Base-by-base conservation (phyloP, 2,797 vertebrate species). In the Macroramphosus scolopax region DNA sequence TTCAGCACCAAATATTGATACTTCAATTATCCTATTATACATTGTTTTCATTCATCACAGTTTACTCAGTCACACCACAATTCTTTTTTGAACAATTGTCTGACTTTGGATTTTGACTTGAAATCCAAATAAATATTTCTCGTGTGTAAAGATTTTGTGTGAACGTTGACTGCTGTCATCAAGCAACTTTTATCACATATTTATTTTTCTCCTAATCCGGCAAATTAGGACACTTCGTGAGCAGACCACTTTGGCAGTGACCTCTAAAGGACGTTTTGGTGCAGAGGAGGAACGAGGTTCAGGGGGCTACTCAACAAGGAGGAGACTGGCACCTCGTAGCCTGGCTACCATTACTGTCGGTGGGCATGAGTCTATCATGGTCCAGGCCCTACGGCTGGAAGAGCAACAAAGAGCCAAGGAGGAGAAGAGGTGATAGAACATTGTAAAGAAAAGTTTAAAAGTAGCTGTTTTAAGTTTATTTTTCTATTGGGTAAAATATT, bases 331-430 rank as follows among this genome's bases (percentile, higher is more conserved):
- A 1, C 85, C 92, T 28, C 93, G 95, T 53, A 94, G 80, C 84
- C 85, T 95, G 78, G 83, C 89, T 40, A 91, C 90, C 47, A 83
- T 92, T 71, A 92, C 92, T 36, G 88, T 91, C 24, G 92, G 93
- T 47, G 80, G 90, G 49, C 92, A 92, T 46, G 94, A 98, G 74
- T 97, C 96, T 55, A 38, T 97, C 72, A 96, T 98, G 94, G 92
- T 98, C 70, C 94, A 97, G 84, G 87, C 90, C 65, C 81, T 98
- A 57, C 90, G 95, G 63, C 82, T 94, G 75, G 95, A 98, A 79
- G 97, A 98, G 75, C 94, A 96, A 47, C 92, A 93, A 79, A 92
- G 86, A 83, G 91, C 89, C 73, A 96, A 93, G 80, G 95, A 97
- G 58, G 94, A 97, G 80, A 98, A 92, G 77, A 94, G 94, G 97